Evolutionary conservation across 1,140 invertebrate genomes (phyloP).

Genomic region (Maniola jurtina): DNA sequence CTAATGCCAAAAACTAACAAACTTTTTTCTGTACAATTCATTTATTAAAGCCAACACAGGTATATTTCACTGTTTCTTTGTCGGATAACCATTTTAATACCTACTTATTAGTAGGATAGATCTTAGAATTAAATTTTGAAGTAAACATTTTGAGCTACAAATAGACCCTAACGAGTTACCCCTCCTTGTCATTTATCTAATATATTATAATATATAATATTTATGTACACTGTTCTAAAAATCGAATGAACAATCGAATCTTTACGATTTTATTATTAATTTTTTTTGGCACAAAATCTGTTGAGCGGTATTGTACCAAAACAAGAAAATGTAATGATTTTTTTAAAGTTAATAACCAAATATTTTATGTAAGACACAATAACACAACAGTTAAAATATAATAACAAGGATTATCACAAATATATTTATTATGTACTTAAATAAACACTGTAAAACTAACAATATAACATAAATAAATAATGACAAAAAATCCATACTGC

Average conservation of each 20-base stretch:
- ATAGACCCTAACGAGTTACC: slow-evolving; percentile 57
- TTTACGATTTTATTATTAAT: slow-evolving; percentile 26
- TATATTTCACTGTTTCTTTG: slow-evolving; percentile 36
- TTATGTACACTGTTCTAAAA: slow-evolving; percentile 74
- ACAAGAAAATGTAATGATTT: not conserved
- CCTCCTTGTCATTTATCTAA: slow-evolving; percentile 50
- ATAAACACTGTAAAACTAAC: slow-evolving; percentile 2
- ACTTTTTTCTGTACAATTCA: too few species aligned
- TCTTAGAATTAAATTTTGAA: slow-evolving; percentile 65
- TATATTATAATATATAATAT: slow-evolving; percentile 50
- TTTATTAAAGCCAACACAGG: too few species aligned
- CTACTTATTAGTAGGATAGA: slow-evolving; percentile 60
- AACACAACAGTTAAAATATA: slow-evolving; percentile 23
- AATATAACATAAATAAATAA: too few species aligned
- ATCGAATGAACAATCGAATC: slow-evolving; percentile 30
- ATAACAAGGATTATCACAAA: slow-evolving; percentile 30
- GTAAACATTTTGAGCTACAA: slow-evolving; percentile 68
- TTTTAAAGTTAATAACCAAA: not conserved
- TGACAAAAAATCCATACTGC: too few species aligned
- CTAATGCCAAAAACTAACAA: too few species aligned
- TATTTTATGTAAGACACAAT: slow-evolving; percentile 10
- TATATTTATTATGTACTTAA: slow-evolving; percentile 14
- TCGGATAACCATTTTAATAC: slow-evolving; percentile 50
- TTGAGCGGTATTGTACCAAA: slow-evolving; percentile 45
- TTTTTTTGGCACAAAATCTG: slow-evolving; percentile 42